Evolutionary conservation across 2,113 vertebrate genomes (phyloP), one percentile per base, ranked within the genome.

Genomic region (Austrofundulus limnaeus): DNA sequence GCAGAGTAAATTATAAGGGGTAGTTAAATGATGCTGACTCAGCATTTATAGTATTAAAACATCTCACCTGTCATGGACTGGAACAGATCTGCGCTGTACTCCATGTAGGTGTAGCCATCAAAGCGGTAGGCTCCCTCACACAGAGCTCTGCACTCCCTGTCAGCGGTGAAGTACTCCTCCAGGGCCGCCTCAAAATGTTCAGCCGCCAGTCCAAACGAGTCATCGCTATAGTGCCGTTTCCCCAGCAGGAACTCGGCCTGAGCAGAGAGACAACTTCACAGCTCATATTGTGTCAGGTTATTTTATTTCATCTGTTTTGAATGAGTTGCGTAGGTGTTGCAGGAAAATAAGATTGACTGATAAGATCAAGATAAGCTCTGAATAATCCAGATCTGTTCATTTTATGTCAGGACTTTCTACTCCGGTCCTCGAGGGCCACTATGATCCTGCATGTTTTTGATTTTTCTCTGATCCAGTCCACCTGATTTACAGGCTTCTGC

Each of bases 41-140:
- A n/a, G n/a, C n/a, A n/a, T n/a, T n/a, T 8, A 9, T 10, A 5
- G 31, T 8, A 10, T 9, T 8, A 10, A 1, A 34, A 1, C 9
- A 14, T n/a, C 77, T 82, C 72, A 95, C 97, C 97, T 65, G 95
- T 93, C 70, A 96, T 90, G 56, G 95, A 92, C 85, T 98, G 96
- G 85, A 95, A 96, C 28, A 99, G 94, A 85, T 99, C 97, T 0
- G 95, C 95, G 0, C 88, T 95, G 92, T 99, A 99, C 34, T 99
- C 97, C 78, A 99, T 92, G 90, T 98, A 99, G 91, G 95, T 96
- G 91, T 98, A 98, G 10, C 97, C 97, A 0, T 98, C 96, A 0
- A 97, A 96, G 83, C 96, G 91, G 0, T 97, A 98, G 0, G 93
- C 85, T 0, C 96, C 96, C 68, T 99, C 97, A 0, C 97, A 99